Conservation (phyloP, 2,888 invertebrate species). For the Limenitis camilla region DNA sequence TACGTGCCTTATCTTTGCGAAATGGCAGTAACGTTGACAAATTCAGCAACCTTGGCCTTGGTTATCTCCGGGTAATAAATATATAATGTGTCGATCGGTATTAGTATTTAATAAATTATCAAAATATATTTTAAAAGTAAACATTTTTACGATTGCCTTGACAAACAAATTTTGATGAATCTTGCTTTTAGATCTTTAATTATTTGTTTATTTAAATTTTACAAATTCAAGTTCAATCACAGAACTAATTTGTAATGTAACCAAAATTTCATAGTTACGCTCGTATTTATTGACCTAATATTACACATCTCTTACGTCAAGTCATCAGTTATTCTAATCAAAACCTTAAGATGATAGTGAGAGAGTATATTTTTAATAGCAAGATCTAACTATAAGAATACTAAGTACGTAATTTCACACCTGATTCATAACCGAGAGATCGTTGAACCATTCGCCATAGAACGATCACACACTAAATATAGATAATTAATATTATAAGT, state of each 20-base stretch:
- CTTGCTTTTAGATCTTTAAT: background rate
- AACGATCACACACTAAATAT: conserved; percentile 18
- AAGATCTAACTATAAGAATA: background rate
- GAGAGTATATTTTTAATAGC: too few species aligned
- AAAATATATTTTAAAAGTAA: background rate
- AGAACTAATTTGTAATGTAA: too few species aligned
- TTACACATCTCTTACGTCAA: conserved; percentile 18
- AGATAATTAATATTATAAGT: conserved; percentile 12
- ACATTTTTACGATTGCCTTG: background rate
- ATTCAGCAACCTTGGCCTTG: conserved; percentile 24
- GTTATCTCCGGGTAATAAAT: conserved; percentile 13
- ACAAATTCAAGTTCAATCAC: too few species aligned
- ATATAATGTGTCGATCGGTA: conserved; percentile 8
- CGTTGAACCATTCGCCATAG: conserved; percentile 20
- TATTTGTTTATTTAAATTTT: too few species aligned
- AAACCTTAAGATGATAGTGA: background rate
- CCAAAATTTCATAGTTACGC: conserved; percentile 9
- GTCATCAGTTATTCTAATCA: background rate
- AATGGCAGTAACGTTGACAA: conserved; percentile 12
- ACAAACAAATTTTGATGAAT: background rate
- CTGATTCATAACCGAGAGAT: conserved; percentile 25
- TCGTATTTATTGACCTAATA: conserved; percentile 19
- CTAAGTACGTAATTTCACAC: conserved; percentile 25
- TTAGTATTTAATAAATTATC: background rate
- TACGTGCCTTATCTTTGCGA: conserved; percentile 24